A percentile compares a stretch with the other conserved stretches of the same genome.
Conservation (phyloP, 1,140 invertebrate genomes). For the Uloborus diversus region DNA sequence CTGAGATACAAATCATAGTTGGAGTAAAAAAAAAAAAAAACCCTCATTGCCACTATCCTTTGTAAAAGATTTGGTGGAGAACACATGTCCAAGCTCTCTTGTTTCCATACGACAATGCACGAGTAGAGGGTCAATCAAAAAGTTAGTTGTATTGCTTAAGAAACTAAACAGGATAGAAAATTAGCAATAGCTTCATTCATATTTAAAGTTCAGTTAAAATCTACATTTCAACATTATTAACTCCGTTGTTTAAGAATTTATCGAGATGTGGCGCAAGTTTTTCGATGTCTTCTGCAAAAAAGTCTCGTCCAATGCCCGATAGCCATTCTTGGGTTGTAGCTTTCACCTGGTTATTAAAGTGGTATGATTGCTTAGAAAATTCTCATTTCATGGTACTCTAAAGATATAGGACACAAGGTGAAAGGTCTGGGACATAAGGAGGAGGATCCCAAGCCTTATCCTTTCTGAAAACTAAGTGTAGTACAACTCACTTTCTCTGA, state of each 20-base stretch:
- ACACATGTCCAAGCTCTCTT: no score
- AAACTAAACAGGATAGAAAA: neutral
- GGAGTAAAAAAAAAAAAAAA: no score
- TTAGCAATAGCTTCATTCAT: neutral
- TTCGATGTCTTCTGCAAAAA: neutral
- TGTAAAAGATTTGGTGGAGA: no score
- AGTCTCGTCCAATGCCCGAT: neutral
- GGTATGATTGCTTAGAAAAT: neutral
- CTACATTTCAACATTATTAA: constrained; percentile 2
- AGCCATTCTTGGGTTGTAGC: neutral
- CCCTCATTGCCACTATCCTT: no score
- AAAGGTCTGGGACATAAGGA: neutral
- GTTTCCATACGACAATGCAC: no score
- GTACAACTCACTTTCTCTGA: no score
- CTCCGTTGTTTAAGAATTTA: constrained; percentile 3
- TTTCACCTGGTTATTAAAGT: neutral
- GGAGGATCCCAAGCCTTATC: neutral
- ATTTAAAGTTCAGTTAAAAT: neutral
- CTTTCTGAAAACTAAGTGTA: no score
- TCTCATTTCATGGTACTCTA: neutral
- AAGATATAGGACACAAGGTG: neutral
- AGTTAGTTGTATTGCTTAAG: neutral
- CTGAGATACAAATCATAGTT: no score
- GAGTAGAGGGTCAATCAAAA: neutral
- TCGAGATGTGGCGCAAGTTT: neutral